Evolutionary conservation across 2,888 invertebrate species (phyloP).

Genomic region (Agrilus cyanescens): DNA sequence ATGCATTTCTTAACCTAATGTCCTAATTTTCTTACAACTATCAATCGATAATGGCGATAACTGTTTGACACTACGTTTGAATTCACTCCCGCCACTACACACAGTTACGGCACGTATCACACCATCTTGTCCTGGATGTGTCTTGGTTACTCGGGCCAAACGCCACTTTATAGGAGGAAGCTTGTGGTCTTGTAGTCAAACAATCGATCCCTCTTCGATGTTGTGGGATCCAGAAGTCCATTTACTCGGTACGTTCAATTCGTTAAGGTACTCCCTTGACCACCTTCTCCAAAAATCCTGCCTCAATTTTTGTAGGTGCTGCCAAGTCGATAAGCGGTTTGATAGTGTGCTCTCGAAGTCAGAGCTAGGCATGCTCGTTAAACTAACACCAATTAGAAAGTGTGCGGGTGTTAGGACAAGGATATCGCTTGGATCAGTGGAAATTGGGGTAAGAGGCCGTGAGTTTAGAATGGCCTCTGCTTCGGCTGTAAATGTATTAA

Average conservation of each 20-base stretch:
- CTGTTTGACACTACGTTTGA: too few relatives aligned
- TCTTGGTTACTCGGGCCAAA: not conserved
- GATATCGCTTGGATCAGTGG: conserved; percentile 12
- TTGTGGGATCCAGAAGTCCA: not conserved
- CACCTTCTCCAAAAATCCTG: conserved; percentile 8
- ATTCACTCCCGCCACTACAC: too few relatives aligned
- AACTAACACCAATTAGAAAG: conserved; percentile 15
- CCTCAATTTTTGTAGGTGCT: not conserved
- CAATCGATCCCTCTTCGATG: not conserved
- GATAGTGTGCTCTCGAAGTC: not conserved
- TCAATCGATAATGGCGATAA: too few relatives aligned
- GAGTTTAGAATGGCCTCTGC: conserved; percentile 15
- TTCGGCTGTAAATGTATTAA: conserved; percentile 12
- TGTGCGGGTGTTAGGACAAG: conserved; percentile 18
- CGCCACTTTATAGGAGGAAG: not conserved
- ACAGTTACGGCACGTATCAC: conserved; percentile 4
- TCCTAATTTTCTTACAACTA: too few relatives aligned
- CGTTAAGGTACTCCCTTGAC: conserved; percentile 5
- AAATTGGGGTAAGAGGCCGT: conserved; percentile 12
- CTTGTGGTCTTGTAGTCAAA: not conserved
- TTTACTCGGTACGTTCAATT: conserved; percentile 6
- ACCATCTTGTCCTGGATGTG: not conserved
- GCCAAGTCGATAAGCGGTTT: conserved; percentile 1
- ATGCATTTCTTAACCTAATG: too few relatives aligned
- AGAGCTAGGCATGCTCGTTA: conserved; percentile 14